Base-by-base conservation (phyloP, 2,888 invertebrate genomes). In the Sacculina carcini region DNA sequence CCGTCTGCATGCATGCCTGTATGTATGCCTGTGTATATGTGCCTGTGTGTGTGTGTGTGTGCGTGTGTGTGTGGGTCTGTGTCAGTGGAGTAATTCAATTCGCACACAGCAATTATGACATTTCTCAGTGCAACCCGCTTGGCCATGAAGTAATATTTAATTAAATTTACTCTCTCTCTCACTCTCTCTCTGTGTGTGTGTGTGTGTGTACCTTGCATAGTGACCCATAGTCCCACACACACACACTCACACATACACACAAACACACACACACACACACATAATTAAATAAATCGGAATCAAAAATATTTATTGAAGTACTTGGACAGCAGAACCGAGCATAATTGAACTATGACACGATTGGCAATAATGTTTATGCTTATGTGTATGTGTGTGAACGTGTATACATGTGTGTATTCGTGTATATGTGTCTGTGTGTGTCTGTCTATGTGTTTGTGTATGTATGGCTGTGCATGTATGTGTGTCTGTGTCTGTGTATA, bases 11-110 rank as follows among this genome's bases (percentile, higher is more conserved):
- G 23, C 23, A 29, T 31, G 23, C 23, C 16, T 31, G 23, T 39
- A 49, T 39, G 39, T 39, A 49, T 39, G 39, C 24, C 34, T 39
- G 39, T 38, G 39, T 38, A 50, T 38, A 48, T 48, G 23, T 48
- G n/a, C 34, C 10, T 48, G 32, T 48, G n/a, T 48, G 32, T 50
- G 21, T 50, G 39, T 44, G 39, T 50, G 39, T 50, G 39, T 50
- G 39, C 39, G 39, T 50, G 39, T 50, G 39, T 50, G 39, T 44
- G 21, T 44, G 14, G 16, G 14, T 50, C 10, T 44, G 26, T 46
- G 4, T 46, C 16, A 28, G 14, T 46, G 14, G 10, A 10, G 40
- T 16, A 10, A 40, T 9, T 10, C 16, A 40, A n/a, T 16, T 21
- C 9, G 9, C n/a, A 40, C 16, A 40, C 10, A 40, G n/a, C 5